Percentiles rank a stretch among this genome's conserved stretches.
Conservation (phyloP, 2,113 vertebrate genomes). For the Rynchops niger region DNA sequence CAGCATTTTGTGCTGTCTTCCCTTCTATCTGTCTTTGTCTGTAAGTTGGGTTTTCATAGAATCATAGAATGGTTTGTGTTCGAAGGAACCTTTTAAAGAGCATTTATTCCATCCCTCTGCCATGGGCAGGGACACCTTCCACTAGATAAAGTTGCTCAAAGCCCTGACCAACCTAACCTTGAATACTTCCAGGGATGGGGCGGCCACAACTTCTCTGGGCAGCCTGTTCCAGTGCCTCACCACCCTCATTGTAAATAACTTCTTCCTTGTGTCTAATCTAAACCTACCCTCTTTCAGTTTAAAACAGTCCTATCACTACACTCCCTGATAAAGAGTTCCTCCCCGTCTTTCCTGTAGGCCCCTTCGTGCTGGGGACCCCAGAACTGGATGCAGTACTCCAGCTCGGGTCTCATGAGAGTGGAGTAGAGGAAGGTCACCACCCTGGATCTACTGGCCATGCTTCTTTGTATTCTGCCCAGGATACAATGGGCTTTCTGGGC, state of each 20-base stretch:
- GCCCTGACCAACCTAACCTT: neutral
- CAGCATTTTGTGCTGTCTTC: neutral
- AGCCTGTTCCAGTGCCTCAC: neutral
- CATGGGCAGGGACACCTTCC: neutral
- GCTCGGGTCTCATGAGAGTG: neutral
- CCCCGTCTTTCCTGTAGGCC: neutral
- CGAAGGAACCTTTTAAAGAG: neutral
- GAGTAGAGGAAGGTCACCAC: neutral
- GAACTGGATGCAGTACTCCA: neutral
- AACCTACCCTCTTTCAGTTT: neutral
- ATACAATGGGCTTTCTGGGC: neutral
- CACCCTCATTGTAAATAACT: neutral
- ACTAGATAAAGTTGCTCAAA: neutral
- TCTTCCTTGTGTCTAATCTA: neutral
- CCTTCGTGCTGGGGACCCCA: neutral
- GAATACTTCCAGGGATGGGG: neutral
- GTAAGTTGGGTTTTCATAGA: neutral
- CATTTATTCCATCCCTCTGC: neutral
- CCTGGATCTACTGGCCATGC: neutral
- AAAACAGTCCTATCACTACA: neutral
- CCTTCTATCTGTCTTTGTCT: neutral
- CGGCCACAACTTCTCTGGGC: neutral
- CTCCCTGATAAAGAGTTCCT: neutral
- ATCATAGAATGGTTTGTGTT: neutral
- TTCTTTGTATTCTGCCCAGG: neutral